These are phyloP conservation scores for Polia nebulosa DNA, from an alignment of 2,888 invertebrate genomes.

Conservation along the genomic window DNA sequence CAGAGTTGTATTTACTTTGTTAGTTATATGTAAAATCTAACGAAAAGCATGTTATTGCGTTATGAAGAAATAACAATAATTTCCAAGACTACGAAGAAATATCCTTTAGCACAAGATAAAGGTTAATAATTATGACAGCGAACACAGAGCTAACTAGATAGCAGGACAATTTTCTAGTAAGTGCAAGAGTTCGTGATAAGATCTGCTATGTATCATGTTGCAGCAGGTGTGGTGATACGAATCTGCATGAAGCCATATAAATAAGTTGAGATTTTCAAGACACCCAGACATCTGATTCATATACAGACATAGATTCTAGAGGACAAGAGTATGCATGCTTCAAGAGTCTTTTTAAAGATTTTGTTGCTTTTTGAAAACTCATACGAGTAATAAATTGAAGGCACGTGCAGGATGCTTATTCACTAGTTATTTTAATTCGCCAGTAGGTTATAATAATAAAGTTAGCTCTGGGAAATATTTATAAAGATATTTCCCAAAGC, in stretches of 20 bases:
- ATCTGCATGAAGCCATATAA: slow-evolving; percentile 76
- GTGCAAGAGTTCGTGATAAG: slow-evolving; percentile 32
- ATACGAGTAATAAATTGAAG: no score
- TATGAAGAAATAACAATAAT: slow-evolving; percentile 29
- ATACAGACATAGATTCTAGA: slow-evolving; percentile 70
- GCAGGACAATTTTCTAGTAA: slow-evolving; percentile 36
- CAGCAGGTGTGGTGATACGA: slow-evolving; percentile 72
- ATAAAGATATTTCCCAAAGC: no score
- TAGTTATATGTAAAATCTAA: not conserved
- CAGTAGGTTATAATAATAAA: no score
- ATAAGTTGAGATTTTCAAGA: slow-evolving; percentile 69
- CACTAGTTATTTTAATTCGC: not conserved
- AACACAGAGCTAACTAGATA: slow-evolving; percentile 23
- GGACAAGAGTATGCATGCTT: slow-evolving; percentile 71
- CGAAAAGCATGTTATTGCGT: not conserved
- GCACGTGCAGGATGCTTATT: no score
- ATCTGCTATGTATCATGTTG: slow-evolving; percentile 64
- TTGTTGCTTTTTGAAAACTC: not conserved
- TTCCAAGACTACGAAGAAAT: slow-evolving; percentile 1
- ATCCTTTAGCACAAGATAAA: slow-evolving; percentile 32
- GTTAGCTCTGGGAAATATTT: no score
- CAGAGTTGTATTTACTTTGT: slow-evolving; percentile 1
- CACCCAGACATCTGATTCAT: slow-evolving; percentile 67
- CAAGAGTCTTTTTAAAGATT: slow-evolving; percentile 41
- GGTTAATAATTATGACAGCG: slow-evolving; percentile 39